Evolutionary conservation across 2,797 vertebrate species (phyloP).

Genomic region (Chiroxiphia lanceolata): DNA sequence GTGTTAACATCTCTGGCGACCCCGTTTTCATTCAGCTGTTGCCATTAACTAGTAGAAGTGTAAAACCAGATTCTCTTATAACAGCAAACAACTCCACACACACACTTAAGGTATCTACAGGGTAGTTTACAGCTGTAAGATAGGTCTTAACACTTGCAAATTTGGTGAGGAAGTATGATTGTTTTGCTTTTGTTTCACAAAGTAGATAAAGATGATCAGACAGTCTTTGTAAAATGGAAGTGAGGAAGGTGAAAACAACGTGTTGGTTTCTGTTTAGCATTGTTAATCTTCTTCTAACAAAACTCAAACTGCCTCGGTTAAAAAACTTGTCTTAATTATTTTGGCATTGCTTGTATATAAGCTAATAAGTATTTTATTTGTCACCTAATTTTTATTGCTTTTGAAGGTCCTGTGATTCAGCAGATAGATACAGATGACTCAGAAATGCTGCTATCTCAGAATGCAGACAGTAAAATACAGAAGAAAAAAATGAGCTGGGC

Average conservation of each 20-base stretch:
- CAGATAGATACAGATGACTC: constrained; percentile 56
- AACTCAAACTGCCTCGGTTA: neutral
- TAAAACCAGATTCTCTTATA: neutral
- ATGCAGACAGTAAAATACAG: constrained; percentile 56
- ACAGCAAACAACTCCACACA: neutral
- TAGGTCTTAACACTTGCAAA: neutral
- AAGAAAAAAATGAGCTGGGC: constrained; percentile 18
- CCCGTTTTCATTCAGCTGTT: neutral
- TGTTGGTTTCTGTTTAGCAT: neutral
- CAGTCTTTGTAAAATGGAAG: neutral
- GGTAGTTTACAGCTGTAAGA: neutral
- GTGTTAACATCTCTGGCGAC: neutral
- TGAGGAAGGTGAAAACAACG: neutral
- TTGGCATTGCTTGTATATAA: neutral
- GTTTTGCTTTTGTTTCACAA: neutral
- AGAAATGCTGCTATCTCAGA: constrained; percentile 64
- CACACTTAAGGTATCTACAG: neutral
- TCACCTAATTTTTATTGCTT: constrained; percentile 36
- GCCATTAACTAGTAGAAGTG: neutral
- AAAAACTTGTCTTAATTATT: constrained; percentile 10
- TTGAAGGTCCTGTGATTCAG: constrained; percentile 69
- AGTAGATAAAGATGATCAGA: neutral
- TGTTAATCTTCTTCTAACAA: neutral
- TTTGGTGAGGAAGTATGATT: neutral
- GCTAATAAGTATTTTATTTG: constrained; percentile 16